Percentiles rank a stretch among this genome's conserved stretches.
Evolutionary conservation across 64 coral and sea anemone genomes (phyloP).

Genomic region (Trachythela sp.): DNA sequence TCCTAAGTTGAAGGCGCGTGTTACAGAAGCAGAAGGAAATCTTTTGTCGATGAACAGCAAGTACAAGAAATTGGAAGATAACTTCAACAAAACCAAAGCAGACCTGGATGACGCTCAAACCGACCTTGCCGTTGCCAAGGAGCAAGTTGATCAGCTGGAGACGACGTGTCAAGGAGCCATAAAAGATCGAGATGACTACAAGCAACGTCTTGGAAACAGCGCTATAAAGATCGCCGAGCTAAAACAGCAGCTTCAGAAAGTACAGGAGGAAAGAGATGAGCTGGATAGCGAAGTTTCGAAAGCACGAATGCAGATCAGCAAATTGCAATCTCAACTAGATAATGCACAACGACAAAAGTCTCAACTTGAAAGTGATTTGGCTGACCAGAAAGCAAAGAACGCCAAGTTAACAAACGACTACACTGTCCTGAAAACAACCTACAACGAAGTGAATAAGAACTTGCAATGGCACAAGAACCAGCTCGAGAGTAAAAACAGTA

Average conservation of each 20-base stretch:
- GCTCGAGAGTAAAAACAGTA: constrained; percentile 38
- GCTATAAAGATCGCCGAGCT: constrained; percentile 61
- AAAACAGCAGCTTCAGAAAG: constrained; percentile 32
- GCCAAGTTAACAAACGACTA: constrained; percentile 51
- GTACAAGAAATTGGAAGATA: constrained; percentile 44
- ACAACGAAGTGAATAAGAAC: constrained; percentile 37
- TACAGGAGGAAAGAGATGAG: constrained; percentile 39
- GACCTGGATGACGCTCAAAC: constrained; percentile 27
- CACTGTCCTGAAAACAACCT: constrained; percentile 21
- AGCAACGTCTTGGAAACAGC: constrained; percentile 23
- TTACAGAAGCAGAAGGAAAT: constrained; percentile 31
- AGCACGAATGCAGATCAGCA: constrained; percentile 52
- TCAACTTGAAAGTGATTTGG: constrained; percentile 52
- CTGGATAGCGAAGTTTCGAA: constrained; percentile 45
- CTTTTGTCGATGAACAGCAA: constrained; percentile 22
- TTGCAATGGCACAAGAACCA: constrained; percentile 51
- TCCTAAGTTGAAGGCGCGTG: neutral
- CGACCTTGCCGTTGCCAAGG: constrained; percentile 26
- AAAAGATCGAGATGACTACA: constrained; percentile 59
- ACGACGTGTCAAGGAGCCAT: constrained; percentile 17
- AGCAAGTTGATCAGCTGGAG: constrained; percentile 38
- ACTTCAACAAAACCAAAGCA: constrained; percentile 44
- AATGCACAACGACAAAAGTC: constrained; percentile 42
- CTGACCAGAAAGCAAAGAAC: constrained; percentile 49
- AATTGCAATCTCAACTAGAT: constrained; percentile 56